phyloP scores from a whole-genome alignment of 2,888 invertebrate genomes.

The Adelognathus sp. region DNA sequence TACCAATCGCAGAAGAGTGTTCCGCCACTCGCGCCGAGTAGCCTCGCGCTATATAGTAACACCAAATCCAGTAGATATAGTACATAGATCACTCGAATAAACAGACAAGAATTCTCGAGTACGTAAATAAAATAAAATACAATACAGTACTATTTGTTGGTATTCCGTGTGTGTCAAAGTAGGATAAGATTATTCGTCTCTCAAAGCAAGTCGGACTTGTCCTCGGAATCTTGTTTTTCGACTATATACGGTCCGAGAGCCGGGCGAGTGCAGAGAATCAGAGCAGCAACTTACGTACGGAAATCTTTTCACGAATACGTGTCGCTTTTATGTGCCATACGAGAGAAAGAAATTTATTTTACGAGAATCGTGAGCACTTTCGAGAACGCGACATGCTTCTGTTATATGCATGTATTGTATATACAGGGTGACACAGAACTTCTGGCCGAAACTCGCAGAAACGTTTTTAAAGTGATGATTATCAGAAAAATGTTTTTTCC shows the following conservation, averaged over 20 bases:
- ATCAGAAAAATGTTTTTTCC: too few relatives aligned
- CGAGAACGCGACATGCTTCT: conserved; percentile 13
- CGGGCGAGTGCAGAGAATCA: background rate
- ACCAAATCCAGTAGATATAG: too few relatives aligned
- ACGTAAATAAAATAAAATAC: too few relatives aligned
- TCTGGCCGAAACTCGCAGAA: too few relatives aligned
- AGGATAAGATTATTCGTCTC: background rate
- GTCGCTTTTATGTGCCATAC: conserved; percentile 10
- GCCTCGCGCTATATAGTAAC: too few relatives aligned
- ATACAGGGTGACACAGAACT: background rate
- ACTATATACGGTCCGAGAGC: background rate
- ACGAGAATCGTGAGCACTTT: conserved; percentile 10
- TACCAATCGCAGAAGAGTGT: too few relatives aligned
- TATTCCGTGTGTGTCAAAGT: background rate
- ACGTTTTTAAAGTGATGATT: too few relatives aligned
- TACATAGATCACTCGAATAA: too few relatives aligned
- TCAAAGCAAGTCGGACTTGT: background rate
- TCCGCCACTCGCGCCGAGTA: too few relatives aligned
- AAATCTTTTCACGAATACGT: conserved; percentile 40
- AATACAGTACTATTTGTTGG: background rate
- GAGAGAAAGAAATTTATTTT: conserved; percentile 37
- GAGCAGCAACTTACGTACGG: conserved; percentile 13
- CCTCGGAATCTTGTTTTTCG: background rate
- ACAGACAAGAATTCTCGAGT: too few relatives aligned
- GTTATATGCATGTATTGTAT: background rate